Conservation (phyloP, 2,797 vertebrate genomes). For the Lateolabrax maculatus region DNA sequence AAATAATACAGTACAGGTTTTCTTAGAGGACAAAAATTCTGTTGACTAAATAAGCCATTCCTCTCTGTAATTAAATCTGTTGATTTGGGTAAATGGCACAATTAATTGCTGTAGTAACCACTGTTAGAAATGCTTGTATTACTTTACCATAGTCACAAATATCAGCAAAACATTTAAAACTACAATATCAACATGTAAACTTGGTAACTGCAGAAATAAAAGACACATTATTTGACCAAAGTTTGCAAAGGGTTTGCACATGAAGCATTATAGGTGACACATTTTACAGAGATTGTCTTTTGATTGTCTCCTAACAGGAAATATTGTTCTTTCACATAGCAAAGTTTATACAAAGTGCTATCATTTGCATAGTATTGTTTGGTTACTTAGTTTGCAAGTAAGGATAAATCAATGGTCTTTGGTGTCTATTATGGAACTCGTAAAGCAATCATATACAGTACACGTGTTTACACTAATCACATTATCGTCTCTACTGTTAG, state of each 20-base stretch:
- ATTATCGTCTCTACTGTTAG: conserved; percentile 19
- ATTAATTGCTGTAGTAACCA: conserved; percentile 13
- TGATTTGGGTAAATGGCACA: background rate
- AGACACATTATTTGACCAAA: conserved; percentile 34
- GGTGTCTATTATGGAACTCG: conserved; percentile 24
- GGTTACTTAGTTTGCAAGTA: conserved; percentile 27
- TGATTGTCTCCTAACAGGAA: conserved; percentile 53
- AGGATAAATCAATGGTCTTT: conserved; percentile 47
- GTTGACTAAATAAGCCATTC: conserved; percentile 5
- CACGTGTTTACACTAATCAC: conserved; percentile 21
- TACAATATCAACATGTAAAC: conserved; percentile 25
- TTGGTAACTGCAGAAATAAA: conserved; percentile 25
- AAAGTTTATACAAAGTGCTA: conserved; percentile 72
- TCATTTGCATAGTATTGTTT: conserved; percentile 42
- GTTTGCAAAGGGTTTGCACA: conserved; percentile 20
- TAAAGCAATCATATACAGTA: conserved; percentile 33
- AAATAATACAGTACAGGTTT: background rate
- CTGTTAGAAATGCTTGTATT: conserved; percentile 7
- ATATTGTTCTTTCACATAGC: conserved; percentile 46
- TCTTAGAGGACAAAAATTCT: background rate
- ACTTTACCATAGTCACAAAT: conserved; percentile 25
- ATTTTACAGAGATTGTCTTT: conserved; percentile 46
- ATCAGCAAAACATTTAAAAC: conserved; percentile 16
- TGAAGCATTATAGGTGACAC: conserved; percentile 5
- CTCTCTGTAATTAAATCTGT: background rate